Base-by-base conservation (phyloP, 2,113 vertebrate genomes). In the Hucho hucho region DNA sequence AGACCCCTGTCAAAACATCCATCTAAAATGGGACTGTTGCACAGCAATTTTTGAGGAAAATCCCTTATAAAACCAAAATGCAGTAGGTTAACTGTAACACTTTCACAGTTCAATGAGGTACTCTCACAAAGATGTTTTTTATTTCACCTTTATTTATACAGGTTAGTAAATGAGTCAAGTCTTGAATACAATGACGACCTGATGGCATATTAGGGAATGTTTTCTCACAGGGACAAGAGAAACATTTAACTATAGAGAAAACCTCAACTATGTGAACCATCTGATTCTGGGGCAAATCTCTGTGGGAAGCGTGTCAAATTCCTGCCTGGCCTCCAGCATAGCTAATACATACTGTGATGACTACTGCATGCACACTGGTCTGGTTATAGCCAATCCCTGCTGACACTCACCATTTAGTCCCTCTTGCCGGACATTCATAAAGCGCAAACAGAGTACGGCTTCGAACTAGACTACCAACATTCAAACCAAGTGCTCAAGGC, bases 271-370 rank as follows among this genome's bases (percentile, higher is more conserved):
- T 76, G 46, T 32, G 37, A 87, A 87, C 86, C 87, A 85, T 87
- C 79, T 84, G 79, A 81, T 70, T 73, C 72, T 4, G 66, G 74
- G 83, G 76, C 67, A 89, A 89, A 89, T 87, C 89, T 84, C 88
- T 91, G 89, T 92, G 91, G 88, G 91, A 92, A 92, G 86, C 89
- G 83, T 92, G 89, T 91, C 89, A 92, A 86, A 89, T 89, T 89
- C 85, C 78, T 76, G 56, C 70, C 71, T 71, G 59, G 65, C 69
- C 69, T 72, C 76, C 84, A 82, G 22, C 22, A 64, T 28, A 25
- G 63, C n/a, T 24, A 61, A 61, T 61, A 22, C n/a, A 61, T 61
- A 61, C 7, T 22, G 58, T 61, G 58, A n/a, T 61, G 58, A 61
- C n/a, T 61, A 1, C n/a, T 61, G 58, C n/a, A 61, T 61, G 58